A percentile compares a stretch with the other conserved stretches of the same genome.
Evolutionary conservation across 1,140 invertebrate genomes (phyloP).

Genomic region (Pseudomyrmex gracilis): DNA sequence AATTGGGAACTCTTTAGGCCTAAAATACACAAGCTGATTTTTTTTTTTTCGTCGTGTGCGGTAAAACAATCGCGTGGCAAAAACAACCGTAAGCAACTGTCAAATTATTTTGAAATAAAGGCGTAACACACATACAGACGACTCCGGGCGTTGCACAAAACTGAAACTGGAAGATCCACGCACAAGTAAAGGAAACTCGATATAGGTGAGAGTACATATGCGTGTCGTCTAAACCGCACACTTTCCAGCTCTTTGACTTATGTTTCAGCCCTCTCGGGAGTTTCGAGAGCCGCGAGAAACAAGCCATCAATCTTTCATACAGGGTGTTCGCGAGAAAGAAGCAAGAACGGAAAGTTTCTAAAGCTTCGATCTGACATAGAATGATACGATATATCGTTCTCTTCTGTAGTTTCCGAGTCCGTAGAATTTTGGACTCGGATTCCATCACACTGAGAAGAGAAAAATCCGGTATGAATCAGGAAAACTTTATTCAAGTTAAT

Average conservation of each 20-base stretch:
- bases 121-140: background rate
- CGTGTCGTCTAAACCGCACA: conserved; percentile 63
- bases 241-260: conserved; percentile 71
- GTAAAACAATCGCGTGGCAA: background rate
- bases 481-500: too few relatives aligned
- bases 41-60: too few relatives aligned
- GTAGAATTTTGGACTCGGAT: background rate
- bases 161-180: conserved; percentile 56
- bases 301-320: background rate
- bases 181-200: conserved; percentile 63
- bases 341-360: background rate
- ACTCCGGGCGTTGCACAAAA: conserved; percentile 51
- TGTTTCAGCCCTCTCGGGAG: conserved; percentile 57
- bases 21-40: background rate
- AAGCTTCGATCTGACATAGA: background rate
- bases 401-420: too few relatives aligned
- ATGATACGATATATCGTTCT: conserved; percentile 3
- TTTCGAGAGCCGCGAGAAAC: conserved; percentile 13
- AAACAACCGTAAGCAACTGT: background rate
- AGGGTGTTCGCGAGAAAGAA: background rate
- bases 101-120: background rate
- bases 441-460: too few relatives aligned
- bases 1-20: background rate
- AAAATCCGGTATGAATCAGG: too few relatives aligned
- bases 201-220: conserved; percentile 65